Base-by-base conservation (phyloP, 2,888 invertebrate genomes). In the Limnephilus lunatus region DNA sequence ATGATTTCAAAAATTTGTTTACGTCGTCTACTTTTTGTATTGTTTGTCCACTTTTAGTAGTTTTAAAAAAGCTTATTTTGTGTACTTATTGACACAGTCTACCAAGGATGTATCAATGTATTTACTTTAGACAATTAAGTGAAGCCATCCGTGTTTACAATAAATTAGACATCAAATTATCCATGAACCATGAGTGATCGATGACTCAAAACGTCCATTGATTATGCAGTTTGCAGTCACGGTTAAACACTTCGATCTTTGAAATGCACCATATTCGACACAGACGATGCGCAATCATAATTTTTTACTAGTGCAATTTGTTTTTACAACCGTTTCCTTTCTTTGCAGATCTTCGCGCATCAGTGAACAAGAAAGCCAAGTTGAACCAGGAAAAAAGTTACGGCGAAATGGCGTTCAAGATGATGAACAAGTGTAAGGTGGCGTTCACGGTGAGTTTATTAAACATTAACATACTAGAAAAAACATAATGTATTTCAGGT, bases 351-450 rank as follows among this genome's bases (percentile, higher is more conserved):
- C 68, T 68, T 15, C 68, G 80, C 68, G 80, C 68, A 35, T 19
- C 68, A 15, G 87, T 19, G 87, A 30, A 12, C 87, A 87, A 53
- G 87, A 68, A 80, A 88, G 88, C 31, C 88, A 32, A 35, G 68
- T 32, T 88, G 31, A n/a, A 31, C 31, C 25, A 80, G 15, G 30
- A 88, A 87, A 68, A 80, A 68, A 35, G 32, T 12, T 30, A 81
- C 80, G 88, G 81, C 81, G 85, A 48, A 53, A n/a, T 90, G 90
- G 89, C 85, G 2, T 48, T 80, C 35, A 91, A 90, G 30, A 92
- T 92, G 92, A 91, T 92, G 90, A 91, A 83, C 91, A 92, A 92
- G 90, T 92, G 92, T 68, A 91, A 92, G 83, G 92, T 92, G 81
- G 92, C 85, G 35, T 92, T 92, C 44, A 90, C 89, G 92, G 92